phyloP scores from a whole-genome alignment of 2,797 vertebrate genomes.

The Lagodon rhomboides region DNA sequence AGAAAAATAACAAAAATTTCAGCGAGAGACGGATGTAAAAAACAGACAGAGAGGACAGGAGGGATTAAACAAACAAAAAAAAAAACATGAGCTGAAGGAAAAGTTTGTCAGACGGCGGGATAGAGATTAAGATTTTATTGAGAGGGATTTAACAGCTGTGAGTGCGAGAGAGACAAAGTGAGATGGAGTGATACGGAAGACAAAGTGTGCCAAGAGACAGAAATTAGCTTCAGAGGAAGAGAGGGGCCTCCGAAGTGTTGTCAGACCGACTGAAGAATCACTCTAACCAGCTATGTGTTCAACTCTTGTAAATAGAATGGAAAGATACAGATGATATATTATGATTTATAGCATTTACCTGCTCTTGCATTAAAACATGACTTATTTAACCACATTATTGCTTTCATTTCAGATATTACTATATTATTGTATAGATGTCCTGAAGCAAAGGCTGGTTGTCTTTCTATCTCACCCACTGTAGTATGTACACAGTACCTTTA shows the following conservation, averaged over 20 bases:
- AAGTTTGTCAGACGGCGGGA: conserved; percentile 59
- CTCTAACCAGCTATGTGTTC: conserved; percentile 82
- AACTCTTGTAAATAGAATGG: conserved; percentile 84
- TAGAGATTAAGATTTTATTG: conserved; percentile 68
- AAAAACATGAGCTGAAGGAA: conserved; percentile 63
- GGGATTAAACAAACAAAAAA: conserved; percentile 54
- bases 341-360: conserved; percentile 86
- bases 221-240: conserved; percentile 66
- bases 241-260: conserved; percentile 65
- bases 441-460: conserved; percentile 79
- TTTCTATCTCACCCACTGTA: conserved; percentile 78
- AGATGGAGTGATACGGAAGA: conserved; percentile 68
- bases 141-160: conserved; percentile 67
- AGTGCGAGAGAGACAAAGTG: conserved; percentile 46
- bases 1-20: conserved; percentile 61
- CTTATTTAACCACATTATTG: conserved; percentile 87
- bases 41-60: conserved; percentile 54
- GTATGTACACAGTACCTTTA: conserved; percentile 82
- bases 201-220: conserved; percentile 59
- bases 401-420: conserved; percentile 86
- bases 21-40: conserved; percentile 65
- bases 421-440: conserved; percentile 84
- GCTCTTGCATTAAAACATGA: conserved; percentile 84
- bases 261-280: conserved; percentile 74
- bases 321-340: conserved; percentile 83